Evolutionary conservation across 2,113 vertebrate genomes (phyloP), one percentile per base, ranked within the genome.

Genomic region (Nematolebias whitei): DNA sequence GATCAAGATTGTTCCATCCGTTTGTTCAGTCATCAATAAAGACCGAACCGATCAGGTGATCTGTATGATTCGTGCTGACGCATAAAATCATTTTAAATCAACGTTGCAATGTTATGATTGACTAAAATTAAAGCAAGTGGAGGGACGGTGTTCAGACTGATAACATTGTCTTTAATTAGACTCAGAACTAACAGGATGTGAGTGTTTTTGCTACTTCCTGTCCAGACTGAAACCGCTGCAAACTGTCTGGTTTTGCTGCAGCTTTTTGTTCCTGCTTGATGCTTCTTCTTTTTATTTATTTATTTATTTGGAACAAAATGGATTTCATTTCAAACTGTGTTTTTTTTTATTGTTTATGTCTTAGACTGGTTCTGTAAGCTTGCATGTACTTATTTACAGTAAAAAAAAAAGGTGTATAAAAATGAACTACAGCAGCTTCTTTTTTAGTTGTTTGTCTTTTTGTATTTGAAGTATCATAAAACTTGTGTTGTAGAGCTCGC

Each of bases 141-240:
- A 39, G 52, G 20, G 52, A 38, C 19, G 14, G 32, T 4, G 12
- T 20, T 15, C 12, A 38, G 14, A 39, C 29, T 39, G 52, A 55
- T 38, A 55, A 26, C 52, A 55, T 39, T 39, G 32, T 55, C 13
- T 55, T 55, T 22, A 55, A 39, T 55, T 55, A 55, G 32, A 38
- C 38, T 39, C 52, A 39, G 52, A 38, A 19, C 32, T 39, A 55
- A 55, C 52, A 55, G 52, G 52, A 55, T 39, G 32, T 22, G 52
- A 38, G 52, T 20, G 32, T 39, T 39, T 35, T 38, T 22, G 32
- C 32, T 39, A 22, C 32, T 55, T 55, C 32, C 52, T 55, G 52
- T 39, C 26, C 52, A 55, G 52, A 55, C 52, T 53, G 51, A 52
- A 29, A 18, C 14, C 11, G 29, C 51, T 53, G 51, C 15, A 54